Evolutionary conservation across 1,140 invertebrate genomes (phyloP), one percentile per base, ranked within the genome.

Genomic region (Orchesella cincta): DNA sequence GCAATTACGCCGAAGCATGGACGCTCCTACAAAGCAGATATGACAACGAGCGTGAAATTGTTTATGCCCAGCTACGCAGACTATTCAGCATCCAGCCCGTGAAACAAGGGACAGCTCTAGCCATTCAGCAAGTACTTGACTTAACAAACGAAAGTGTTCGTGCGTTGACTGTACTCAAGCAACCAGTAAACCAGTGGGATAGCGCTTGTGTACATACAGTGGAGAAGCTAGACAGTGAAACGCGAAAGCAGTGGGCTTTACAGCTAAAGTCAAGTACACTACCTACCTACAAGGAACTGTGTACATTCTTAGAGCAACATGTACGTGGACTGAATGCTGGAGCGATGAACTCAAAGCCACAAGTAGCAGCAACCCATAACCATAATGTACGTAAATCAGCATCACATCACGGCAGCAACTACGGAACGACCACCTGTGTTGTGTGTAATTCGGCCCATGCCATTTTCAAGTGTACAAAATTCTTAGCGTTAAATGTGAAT

Each of bases 1-100:
- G 2, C 20, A 75, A 76, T 31, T 78, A 78, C 51, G 14, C 51
- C 1, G 46, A 23, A 64, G 79, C 73, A 0, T 80, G 76, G 76
- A 52, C 8, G 0, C 20, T 73, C 0, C 35, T 80, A 5, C 23
- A 36, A 1, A 23, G 75, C 1, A 20, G 76, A 14, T 80, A 80
- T 35, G 29, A 80, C 2, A 78, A 78, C 46, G 34, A 77, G 12
- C 64, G 76, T 64, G 39, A 75, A 35, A 80, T 80, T 3, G 46
- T 75, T 0, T 35, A 20, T 23, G 34, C 20, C 8, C 51, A 62
- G 1, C 5, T 80, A 1, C 34, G 70, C 0, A 23, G 36, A 1
- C 33, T 80, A 1, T 54, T 78, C 26, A 34, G 28, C 3, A 73
- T 52, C 23, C 64, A 16, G 12, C 23, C 28, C 1, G 3, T 76